Conservation (phyloP, 2,113 vertebrate genomes). For the Mystacornis crossleyi region DNA sequence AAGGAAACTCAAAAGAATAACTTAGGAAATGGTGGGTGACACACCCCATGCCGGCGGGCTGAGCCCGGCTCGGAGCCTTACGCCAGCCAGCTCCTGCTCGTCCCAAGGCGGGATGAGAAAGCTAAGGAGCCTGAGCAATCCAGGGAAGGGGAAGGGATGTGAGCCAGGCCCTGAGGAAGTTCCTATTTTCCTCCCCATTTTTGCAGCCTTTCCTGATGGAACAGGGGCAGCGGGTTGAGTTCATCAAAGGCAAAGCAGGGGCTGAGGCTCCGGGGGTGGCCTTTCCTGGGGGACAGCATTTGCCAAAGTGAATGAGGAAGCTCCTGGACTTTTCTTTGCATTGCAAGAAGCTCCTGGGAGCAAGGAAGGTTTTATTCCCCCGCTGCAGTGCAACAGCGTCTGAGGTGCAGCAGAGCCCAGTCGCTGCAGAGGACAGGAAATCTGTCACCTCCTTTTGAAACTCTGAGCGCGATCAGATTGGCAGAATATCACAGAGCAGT, state of each 20-base stretch:
- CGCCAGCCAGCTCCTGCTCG: neutral
- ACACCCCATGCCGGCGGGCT: slow-evolving; percentile 4
- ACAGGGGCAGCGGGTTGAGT: neutral
- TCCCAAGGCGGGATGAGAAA: slow-evolving; percentile 52
- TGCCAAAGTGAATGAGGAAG: neutral
- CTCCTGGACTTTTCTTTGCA: neutral
- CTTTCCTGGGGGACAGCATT: neutral
- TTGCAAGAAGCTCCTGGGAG: neutral
- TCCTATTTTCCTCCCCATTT: neutral
- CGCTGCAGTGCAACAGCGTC: neutral
- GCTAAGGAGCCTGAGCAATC: neutral
- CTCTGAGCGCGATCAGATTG: slow-evolving; percentile 24
- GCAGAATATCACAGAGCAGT: slow-evolving; percentile 33
- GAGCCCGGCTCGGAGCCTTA: neutral
- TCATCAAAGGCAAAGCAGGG: neutral
- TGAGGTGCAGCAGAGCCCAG: neutral
- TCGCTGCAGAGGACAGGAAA: slow-evolving; percentile 30
- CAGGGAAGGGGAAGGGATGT: slow-evolving; percentile 24
- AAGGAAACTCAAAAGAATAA: slow-evolving; percentile 78
- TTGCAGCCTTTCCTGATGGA: slow-evolving; percentile 42
- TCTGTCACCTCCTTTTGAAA: slow-evolving; percentile 50
- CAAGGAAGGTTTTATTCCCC: neutral
- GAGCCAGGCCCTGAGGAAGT: slow-evolving; percentile 34
- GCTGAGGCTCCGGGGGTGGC: neutral
- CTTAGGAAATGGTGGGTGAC: slow-evolving; percentile 72